A percentile compares a stretch with the other conserved stretches of the same genome.
phyloP scores from a whole-genome alignment of 2,113 vertebrate species.

The Notarius lentiginosus region DNA sequence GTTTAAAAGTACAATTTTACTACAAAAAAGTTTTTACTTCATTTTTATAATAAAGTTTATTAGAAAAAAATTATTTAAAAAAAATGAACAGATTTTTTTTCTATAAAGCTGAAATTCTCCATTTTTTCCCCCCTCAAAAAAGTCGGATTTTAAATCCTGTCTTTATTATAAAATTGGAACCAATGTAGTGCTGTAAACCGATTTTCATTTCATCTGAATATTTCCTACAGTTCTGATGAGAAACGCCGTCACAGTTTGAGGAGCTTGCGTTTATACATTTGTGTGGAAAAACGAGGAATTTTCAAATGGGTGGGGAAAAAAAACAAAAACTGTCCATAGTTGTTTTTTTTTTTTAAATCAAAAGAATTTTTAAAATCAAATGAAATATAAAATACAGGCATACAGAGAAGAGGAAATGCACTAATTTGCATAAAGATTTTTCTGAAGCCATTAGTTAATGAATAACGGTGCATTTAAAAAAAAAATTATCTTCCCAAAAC shows the following conservation, averaged over 20 bases:
- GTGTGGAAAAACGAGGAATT: background rate
- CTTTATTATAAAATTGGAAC: background rate
- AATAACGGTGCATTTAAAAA: background rate
- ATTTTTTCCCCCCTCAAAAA: background rate
- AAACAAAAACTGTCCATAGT: background rate
- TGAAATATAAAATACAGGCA: background rate
- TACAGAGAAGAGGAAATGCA: background rate
- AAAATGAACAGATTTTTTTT: background rate
- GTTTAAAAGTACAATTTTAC: background rate
- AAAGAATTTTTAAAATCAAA: background rate
- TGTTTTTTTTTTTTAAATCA: background rate
- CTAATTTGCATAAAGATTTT: background rate
- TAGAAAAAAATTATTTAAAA: background rate
- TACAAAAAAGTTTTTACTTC: background rate
- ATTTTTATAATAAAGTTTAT: background rate
- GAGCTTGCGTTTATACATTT: no score
- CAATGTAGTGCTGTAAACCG: background rate
- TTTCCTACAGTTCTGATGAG: slow-evolving; percentile 17
- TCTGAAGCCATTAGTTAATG: background rate
- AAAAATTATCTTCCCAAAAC: background rate
- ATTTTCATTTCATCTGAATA: no score
- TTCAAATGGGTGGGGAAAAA: slow-evolving; percentile 30
- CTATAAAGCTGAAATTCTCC: background rate
- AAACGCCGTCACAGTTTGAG: background rate
- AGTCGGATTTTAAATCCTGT: background rate